Evolutionary conservation across 2,113 vertebrate genomes (phyloP).

Genomic region (Odontesthes bonariensis): DNA sequence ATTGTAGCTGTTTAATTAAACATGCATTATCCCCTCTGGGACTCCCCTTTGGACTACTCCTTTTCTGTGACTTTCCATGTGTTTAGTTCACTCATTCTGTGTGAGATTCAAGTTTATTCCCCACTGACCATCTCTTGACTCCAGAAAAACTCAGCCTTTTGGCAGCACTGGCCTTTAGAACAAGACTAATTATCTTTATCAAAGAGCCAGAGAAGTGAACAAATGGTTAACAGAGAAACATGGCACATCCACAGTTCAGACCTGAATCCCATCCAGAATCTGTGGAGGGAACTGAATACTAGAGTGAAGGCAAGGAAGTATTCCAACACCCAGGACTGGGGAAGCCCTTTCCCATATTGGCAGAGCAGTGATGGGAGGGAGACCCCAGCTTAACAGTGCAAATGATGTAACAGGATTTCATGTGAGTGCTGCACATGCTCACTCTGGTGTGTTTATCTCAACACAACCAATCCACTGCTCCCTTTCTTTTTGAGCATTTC

Average conservation of each 20-base stretch:
- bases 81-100: too few relatives aligned
- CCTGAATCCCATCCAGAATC: background rate
- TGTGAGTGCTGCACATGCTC: constrained; percentile 14
- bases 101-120: too few relatives aligned
- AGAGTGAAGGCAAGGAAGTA: background rate
- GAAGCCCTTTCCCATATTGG: constrained; percentile 45
- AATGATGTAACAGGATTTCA: constrained; percentile 53
- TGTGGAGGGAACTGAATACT: background rate
- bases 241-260: background rate
- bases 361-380: constrained; percentile 40
- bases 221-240: too few relatives aligned
- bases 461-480: background rate
- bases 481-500: background rate
- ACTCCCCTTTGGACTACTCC: too few relatives aligned
- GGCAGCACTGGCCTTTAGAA: too few relatives aligned
- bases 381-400: constrained; percentile 34
- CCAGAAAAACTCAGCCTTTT: background rate
- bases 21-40: too few relatives aligned
- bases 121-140: too few relatives aligned
- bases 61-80: too few relatives aligned
- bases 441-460: background rate
- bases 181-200: too few relatives aligned
- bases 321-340: constrained; percentile 17
- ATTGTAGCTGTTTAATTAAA: too few relatives aligned
- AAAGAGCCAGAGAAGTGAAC: too few relatives aligned